Percentiles rank a stretch among this genome's conserved stretches.
These are phyloP conservation scores for Schrankia costaestrigalis DNA, from an alignment of 2,888 invertebrate species.

Conservation along the genomic window DNA sequence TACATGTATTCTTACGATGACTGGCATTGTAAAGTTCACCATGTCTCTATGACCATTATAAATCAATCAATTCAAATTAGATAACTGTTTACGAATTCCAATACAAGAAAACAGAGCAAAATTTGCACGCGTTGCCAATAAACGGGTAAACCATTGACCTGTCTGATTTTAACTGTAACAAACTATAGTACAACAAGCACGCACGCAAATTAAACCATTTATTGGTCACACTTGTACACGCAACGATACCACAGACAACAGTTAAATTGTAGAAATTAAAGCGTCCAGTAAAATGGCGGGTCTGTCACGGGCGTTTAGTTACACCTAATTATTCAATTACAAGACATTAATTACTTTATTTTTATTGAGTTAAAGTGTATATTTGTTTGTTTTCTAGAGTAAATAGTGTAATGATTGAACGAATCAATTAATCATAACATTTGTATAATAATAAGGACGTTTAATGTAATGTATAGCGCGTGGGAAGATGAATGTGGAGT, in stretches of 20 bases:
- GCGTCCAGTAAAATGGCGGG: constrained; percentile 18
- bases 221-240: constrained; percentile 16
- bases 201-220: constrained; percentile 7
- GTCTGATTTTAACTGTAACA: constrained; percentile 5
- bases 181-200: constrained; percentile 5
- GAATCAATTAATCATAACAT: constrained; percentile 43
- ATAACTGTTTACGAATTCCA: no score
- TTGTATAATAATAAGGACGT: constrained; percentile 35
- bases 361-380: no score
- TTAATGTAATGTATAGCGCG: constrained; percentile 33
- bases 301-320: constrained; percentile 18
- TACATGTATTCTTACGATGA: no score
- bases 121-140: constrained; percentile 4
- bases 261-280: constrained; percentile 23
- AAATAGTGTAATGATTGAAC: constrained; percentile 26
- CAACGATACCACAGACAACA: constrained; percentile 12
- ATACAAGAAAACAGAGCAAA: no score
- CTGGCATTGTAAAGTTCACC: no score
- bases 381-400: constrained; percentile 11
- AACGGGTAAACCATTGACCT: constrained; percentile 7
- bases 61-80: no score
- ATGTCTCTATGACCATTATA: no score
- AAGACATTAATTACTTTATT: no score
- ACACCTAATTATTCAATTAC: constrained; percentile 8
- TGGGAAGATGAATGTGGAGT: constrained; percentile 29